Evolutionary conservation across 2,113 vertebrate species (phyloP).

Genomic region (Aegithalos caudatus): DNA sequence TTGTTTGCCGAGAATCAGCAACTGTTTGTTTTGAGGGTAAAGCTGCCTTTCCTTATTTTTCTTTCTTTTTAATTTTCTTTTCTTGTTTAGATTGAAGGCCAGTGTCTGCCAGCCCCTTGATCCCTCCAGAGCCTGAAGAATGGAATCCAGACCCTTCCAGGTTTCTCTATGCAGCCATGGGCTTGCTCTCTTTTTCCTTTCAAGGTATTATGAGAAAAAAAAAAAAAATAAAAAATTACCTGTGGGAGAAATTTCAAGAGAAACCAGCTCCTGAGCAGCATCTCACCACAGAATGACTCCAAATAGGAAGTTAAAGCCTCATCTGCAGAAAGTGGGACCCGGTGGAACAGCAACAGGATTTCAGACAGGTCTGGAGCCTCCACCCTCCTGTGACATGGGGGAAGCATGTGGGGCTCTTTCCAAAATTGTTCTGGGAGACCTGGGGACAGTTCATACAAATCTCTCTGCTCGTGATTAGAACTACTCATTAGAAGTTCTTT

Average conservation of each 20-base stretch:
- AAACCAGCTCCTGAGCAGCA: not conserved
- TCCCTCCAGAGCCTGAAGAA: not conserved
- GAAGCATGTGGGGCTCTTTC: not conserved
- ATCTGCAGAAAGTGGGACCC: not conserved
- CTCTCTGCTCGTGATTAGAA: not conserved
- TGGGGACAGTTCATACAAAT: not conserved
- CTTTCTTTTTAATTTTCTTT: not conserved
- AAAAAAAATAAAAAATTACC: constrained; percentile 3
- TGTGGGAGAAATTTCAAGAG: not conserved
- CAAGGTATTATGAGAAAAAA: not conserved
- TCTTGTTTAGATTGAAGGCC: not conserved
- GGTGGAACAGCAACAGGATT: not conserved
- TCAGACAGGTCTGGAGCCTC: not conserved
- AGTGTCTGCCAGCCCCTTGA: not conserved
- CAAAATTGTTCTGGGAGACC: not conserved
- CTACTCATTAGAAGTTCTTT: not conserved
- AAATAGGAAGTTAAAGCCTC: not conserved
- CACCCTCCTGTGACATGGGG: not conserved
- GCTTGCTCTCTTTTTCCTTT: not conserved
- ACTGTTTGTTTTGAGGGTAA: constrained; percentile 23
- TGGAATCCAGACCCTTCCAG: not conserved
- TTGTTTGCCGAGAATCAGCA: constrained; percentile 44
- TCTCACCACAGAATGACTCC: not conserved
- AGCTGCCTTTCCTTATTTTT: not conserved
- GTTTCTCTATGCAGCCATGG: not conserved